These are phyloP conservation scores for Cyprinodon diabolis DNA, from an alignment of 2,797 vertebrate genomes.

Conservation along the genomic window DNA sequence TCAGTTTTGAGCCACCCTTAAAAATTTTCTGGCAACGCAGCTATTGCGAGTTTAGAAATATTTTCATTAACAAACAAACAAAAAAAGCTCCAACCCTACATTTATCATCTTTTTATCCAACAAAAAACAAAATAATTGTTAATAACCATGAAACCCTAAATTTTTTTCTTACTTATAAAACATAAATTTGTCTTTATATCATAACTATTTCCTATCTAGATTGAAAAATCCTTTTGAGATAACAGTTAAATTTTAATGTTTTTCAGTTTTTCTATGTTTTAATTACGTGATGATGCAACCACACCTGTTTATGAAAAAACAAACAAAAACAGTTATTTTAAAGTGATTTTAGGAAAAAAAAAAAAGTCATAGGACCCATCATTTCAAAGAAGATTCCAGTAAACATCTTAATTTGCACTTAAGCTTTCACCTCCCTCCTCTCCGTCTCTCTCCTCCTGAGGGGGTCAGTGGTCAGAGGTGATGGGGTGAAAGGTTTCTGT, in stretches of 20 bases:
- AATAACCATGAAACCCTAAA: no score
- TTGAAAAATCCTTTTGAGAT: not conserved
- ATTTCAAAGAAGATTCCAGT: conserved; percentile 24
- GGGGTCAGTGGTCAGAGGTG: conserved; percentile 52
- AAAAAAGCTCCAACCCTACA: no score
- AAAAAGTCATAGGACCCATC: not conserved
- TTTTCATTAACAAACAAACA: no score
- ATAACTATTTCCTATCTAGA: no score
- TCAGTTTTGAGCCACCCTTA: no score
- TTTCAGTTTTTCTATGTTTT: not conserved
- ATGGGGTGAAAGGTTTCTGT: conserved; percentile 72
- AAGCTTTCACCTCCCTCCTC: conserved; percentile 25
- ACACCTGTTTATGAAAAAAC: not conserved
- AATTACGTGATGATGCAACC: not conserved
- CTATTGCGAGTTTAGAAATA: no score
- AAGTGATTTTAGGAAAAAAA: not conserved
- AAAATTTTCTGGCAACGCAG: no score
- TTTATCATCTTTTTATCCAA: no score
- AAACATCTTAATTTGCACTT: conserved; percentile 57
- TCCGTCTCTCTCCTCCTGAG: conserved; percentile 23
- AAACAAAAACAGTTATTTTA: not conserved
- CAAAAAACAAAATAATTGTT: no score
- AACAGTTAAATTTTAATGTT: not conserved
- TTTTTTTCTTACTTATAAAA: no score
- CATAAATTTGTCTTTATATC: no score